Evolutionary conservation across 1,140 invertebrate genomes (phyloP), one percentile per base, ranked within the genome.

Genomic region (Palaemon carinicauda): DNA sequence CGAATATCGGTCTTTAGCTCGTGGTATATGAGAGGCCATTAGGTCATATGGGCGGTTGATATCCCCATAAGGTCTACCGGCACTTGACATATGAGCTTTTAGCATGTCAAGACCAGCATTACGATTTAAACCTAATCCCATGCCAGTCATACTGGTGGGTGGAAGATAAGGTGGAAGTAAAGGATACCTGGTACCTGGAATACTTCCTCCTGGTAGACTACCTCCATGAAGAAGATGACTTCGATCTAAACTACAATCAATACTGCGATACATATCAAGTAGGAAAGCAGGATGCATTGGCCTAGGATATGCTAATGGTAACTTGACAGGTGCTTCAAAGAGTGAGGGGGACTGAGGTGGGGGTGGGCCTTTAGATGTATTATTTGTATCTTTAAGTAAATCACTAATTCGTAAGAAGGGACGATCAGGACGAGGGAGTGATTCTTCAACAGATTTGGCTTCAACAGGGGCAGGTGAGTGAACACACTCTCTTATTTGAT

Each of bases 1-100:
- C 3, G 97, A 96, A 92, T 99, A 99, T 52, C 98, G 94, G 91
- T 99, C 98, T 90, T 93, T 93, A 75, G 89, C 87, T 21, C 89
- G 86, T 29, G 82, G 86, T 52, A 84, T 87, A 29, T 87, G 86
- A n/a, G 84, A 60, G 1, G 84, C 82, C 80, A 88, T 86, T 29
- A 88, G 75, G 79, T 89, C 83, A 27, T 89, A 88, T 0, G 88
- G 79, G 53, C 88, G 83, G 33, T 53, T 82, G 24, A 90, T 77
- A 73, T 89, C 89, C 17, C 81, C 80, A 41, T 90, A 89, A 3
- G 88, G 88, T n/a, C 89, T 73, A 19, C 78, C 81, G 27, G 85
- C 54, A 33, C 24, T 88, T n/a, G 80, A 79, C 82, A 90, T 85
- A 31, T 89, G 88, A 14, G 89, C 89, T 54, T 89, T 89, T 19